Percentiles rank a stretch among this genome's conserved stretches.
Conservation (phyloP, 2,113 vertebrate species). For the Megalops atlanticus region DNA sequence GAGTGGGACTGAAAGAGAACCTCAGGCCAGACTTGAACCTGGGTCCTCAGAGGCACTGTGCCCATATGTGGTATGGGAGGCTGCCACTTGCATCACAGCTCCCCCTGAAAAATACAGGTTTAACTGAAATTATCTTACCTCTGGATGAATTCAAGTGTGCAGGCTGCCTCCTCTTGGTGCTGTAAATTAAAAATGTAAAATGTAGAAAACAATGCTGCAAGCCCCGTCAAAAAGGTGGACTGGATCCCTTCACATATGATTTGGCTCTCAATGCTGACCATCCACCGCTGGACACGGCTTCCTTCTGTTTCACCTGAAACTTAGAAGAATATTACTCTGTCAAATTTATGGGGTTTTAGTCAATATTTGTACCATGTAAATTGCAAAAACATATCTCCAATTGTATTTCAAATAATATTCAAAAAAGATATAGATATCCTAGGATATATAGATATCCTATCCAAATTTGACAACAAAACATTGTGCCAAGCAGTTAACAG, state of each 20-base stretch:
- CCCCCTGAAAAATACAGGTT: constrained; percentile 9
- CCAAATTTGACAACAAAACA: constrained; percentile 11
- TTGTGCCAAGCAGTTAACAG: not conserved
- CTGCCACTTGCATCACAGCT: constrained; percentile 4
- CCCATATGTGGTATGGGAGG: too few relatives aligned
- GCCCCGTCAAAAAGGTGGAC: constrained; percentile 14
- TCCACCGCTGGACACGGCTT: constrained; percentile 5
- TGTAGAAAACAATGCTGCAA: not conserved
- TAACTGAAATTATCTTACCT: constrained; percentile 8
- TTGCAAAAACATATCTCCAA: too few relatives aligned
- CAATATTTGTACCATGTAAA: too few relatives aligned
- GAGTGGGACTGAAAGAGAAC: too few relatives aligned
- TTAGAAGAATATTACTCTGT: not conserved
- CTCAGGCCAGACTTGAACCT: too few relatives aligned
- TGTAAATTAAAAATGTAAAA: too few relatives aligned
- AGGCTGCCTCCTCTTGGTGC: too few relatives aligned
- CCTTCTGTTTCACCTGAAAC: constrained; percentile 10
- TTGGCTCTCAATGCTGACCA: constrained; percentile 14
- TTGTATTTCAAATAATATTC: too few relatives aligned
- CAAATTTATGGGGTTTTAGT: constrained; percentile 13
- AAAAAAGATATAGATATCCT: too few relatives aligned
- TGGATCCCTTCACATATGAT: constrained; percentile 12
- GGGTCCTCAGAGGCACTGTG: too few relatives aligned
- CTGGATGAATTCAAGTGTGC: constrained; percentile 8
- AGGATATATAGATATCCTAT: too few relatives aligned